These are phyloP conservation scores for Balaenoptera acutorostrata DNA, from an alignment of 2,113 vertebrate genomes.

Conservation along the genomic window DNA sequence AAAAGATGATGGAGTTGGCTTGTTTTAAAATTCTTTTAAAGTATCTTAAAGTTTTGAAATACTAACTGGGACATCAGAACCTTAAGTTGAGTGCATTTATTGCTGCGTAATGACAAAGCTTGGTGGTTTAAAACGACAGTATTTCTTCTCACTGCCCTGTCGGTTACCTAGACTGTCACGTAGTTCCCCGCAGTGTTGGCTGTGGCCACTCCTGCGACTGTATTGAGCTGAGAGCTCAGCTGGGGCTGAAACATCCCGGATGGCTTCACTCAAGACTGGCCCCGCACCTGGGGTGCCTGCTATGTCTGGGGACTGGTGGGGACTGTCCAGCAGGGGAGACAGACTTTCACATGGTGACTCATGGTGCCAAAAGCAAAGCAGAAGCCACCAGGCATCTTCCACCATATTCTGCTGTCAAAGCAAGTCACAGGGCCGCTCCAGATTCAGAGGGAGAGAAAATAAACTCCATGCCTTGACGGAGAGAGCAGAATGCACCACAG, in stretches of 20 bases:
- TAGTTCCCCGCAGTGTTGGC: fast-evolving
- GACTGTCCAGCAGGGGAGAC: neutral
- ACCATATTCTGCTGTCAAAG: neutral
- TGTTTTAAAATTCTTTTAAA: neutral
- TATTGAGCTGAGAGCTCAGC: neutral
- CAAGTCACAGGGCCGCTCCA: neutral
- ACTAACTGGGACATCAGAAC: neutral
- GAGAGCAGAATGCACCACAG: neutral
- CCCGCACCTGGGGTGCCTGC: neutral
- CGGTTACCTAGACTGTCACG: neutral
- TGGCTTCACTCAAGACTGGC: neutral
- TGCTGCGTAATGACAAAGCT: neutral
- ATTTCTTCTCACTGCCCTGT: neutral
- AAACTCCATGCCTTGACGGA: neutral
- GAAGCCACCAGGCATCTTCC: neutral
- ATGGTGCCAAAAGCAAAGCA: neutral
- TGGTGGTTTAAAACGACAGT: neutral
- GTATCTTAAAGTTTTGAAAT: slow-evolving; percentile 24
- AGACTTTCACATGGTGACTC: neutral
- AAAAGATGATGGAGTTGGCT: neutral
- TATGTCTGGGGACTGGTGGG: neutral
- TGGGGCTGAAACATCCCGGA: neutral
- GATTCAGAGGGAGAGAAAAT: neutral
- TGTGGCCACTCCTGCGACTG: neutral
- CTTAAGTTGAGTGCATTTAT: neutral